Base-by-base conservation (phyloP, 2,113 vertebrate genomes). In the Anguilla rostrata region DNA sequence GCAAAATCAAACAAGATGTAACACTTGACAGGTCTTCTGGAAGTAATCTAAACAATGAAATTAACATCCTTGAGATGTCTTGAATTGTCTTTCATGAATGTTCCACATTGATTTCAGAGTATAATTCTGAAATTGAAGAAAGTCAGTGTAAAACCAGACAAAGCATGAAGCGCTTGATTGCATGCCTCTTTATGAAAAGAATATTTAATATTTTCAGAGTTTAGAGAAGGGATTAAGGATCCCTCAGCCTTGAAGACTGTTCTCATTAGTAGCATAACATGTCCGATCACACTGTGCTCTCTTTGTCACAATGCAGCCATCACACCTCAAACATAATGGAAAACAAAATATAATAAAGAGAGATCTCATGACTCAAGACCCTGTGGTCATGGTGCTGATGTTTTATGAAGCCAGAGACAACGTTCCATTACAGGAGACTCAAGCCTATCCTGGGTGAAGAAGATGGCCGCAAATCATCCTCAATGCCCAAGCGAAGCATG, bases 401-500 rank as follows among this genome's bases (percentile, higher is more conserved):
- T 85, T 83, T 85, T 88, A 85, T 78, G 60, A 43, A 81, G 34
- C 83, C 79, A 82, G 78, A n/a, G 84, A 87, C 20, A 41, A 80
- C 53, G 81, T 71, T 41, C 80, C 66, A 85, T 88, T 81, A 82
- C 46, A 82, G 66, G 20, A 78, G 80, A 85, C 56, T 85, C 41
- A 40, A 39, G 80, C 34, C 83, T 60, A 43, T 40, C 40, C 39
- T 22, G 60, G 43, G 20, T 34, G 40, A 26, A 60, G 18, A 18
- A 66, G 41, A 86, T 75, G 29, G 29, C 78, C 53, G 15, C 86
- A 84, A 87, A 84, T 81, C 83, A 87, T 14, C 71, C 46, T 2
- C 40, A 80, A 80, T 40, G 40, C 34, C 34, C 57, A 79, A 75
- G 39, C 49, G 63, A 9, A 53, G 40, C 82, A 60, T 63, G 26